phyloP scores from a whole-genome alignment of 2,797 vertebrate genomes.

The Triplophysa yarkandensis region DNA sequence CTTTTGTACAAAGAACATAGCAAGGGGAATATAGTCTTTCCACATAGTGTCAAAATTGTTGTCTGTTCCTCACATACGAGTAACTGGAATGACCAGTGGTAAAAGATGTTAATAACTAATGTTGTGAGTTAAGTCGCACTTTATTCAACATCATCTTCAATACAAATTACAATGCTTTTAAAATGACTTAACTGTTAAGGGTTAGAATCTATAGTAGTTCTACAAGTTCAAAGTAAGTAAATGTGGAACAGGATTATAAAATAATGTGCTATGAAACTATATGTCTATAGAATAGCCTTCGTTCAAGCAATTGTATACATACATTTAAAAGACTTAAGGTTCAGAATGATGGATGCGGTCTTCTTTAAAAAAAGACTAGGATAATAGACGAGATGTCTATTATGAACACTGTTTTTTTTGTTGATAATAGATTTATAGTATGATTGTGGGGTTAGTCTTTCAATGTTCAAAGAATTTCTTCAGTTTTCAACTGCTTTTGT shows the following conservation, averaged over 20 bases:
- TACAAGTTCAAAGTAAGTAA: too few species aligned
- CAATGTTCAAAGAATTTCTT: background rate
- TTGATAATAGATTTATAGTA: background rate
- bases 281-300: background rate
- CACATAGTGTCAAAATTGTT: slow-evolving; percentile 32
- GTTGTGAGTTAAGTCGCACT: background rate
- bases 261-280: background rate
- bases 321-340: background rate
- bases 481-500: background rate
- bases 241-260: too few species aligned
- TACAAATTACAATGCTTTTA: too few species aligned
- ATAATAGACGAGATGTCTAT: background rate
- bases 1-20: background rate
- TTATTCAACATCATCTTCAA: too few species aligned
- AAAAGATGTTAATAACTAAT: background rate
- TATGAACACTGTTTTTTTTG: background rate
- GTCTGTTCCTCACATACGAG: slow-evolving; percentile 20
- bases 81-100: background rate
- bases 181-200: too few species aligned
- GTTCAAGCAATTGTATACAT: background rate
- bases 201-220: too few species aligned
- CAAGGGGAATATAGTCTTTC: slow-evolving; percentile 24
- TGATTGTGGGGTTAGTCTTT: background rate
- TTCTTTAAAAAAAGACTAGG: background rate
- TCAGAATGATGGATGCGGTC: too few species aligned